Percentiles rank a stretch among this genome's conserved stretches.
These are phyloP conservation scores for Aradus depressus DNA, from an alignment of 2,888 invertebrate genomes.

Conservation along the genomic window DNA sequence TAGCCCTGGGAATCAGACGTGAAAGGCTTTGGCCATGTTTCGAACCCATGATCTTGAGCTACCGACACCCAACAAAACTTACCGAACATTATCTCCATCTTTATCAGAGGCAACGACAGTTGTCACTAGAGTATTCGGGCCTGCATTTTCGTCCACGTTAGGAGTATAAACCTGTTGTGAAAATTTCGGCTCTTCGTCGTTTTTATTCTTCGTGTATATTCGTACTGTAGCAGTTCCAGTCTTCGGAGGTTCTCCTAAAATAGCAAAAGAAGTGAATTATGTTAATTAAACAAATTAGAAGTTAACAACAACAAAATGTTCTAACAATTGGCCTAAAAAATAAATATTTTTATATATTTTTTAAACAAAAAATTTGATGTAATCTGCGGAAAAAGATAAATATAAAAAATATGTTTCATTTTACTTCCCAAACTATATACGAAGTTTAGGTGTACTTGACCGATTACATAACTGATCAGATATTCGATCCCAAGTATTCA, in stretches of 20 bases:
- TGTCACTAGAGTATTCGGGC: conserved; percentile 87
- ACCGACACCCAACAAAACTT: too few relatives aligned
- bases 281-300: neutral
- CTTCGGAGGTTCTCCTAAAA: conserved; percentile 67
- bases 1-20: too few relatives aligned
- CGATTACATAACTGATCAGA: too few relatives aligned
- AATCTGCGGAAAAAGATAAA: neutral
- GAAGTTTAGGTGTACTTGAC: too few relatives aligned
- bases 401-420: conserved; percentile 6
- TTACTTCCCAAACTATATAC: too few relatives aligned
- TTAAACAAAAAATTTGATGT: neutral
- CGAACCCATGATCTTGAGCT: too few relatives aligned
- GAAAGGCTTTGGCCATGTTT: too few relatives aligned
- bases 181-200: conserved; percentile 94
- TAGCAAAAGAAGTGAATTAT: neutral
- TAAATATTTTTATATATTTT: neutral
- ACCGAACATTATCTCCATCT: conserved; percentile 91
- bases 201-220: conserved; percentile 94
- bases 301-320: neutral
- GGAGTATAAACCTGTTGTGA: conserved; percentile 94
- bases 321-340: neutral
- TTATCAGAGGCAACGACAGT: conserved; percentile 95
- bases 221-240: conserved; percentile 88
- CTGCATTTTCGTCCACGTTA: conserved; percentile 91
- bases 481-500: too few relatives aligned